Percentiles rank a stretch among this genome's conserved stretches.
phyloP scores from a whole-genome alignment of 1,140 invertebrate genomes.

The Solenopsis fugax region DNA sequence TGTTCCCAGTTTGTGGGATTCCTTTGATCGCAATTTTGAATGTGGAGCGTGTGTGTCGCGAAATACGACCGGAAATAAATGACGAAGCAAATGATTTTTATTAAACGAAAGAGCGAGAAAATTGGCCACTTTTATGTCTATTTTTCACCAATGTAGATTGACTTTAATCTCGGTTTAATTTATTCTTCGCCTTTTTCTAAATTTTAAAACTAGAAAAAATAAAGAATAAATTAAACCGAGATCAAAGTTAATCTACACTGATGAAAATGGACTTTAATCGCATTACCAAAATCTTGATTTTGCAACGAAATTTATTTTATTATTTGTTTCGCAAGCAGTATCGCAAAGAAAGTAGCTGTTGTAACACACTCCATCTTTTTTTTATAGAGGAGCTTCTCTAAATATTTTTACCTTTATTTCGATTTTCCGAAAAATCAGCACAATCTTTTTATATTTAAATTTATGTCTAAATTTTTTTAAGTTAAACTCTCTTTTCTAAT shows the following conservation, averaged over 20 bases:
- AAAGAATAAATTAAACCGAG: no score
- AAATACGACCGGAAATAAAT: neutral
- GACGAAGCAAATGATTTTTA: constrained; percentile 1
- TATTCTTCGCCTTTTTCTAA: no score
- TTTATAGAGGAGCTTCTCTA: neutral
- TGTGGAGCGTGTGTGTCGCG: neutral
- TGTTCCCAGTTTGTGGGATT: constrained; percentile 30
- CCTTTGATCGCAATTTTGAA: constrained; percentile 51
- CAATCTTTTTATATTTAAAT: neutral
- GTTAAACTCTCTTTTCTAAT: no score
- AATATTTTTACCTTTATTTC: neutral
- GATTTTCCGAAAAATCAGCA: neutral
- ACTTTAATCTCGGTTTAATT: no score
- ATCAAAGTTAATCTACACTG: no score
- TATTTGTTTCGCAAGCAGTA: neutral
- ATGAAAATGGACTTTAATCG: neutral
- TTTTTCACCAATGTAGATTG: no score
- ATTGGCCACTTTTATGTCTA: neutral
- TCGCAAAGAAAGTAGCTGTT: neutral
- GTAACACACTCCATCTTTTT: neutral
- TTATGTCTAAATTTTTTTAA: neutral
- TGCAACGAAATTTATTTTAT: neutral
- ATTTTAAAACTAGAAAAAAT: no score
- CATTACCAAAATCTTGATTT: neutral
- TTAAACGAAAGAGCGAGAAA: neutral